phyloP scores from a whole-genome alignment of 2,113 vertebrate genomes.

The Passerina amoena region DNA sequence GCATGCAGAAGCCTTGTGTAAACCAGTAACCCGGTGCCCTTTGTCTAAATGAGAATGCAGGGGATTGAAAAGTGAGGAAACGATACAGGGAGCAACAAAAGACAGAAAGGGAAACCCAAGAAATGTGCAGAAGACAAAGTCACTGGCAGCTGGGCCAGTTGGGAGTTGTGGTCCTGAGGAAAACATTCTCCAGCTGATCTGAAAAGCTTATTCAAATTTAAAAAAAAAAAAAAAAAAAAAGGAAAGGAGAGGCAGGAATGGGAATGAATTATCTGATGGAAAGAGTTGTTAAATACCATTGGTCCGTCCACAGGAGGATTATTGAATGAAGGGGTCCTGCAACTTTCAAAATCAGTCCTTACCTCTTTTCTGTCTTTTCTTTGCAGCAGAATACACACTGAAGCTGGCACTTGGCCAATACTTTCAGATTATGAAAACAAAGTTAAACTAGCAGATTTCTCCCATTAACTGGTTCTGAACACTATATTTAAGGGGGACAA shows the following conservation, averaged over 20 bases:
- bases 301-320: background rate
- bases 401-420: background rate
- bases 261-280: background rate
- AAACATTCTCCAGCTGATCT: background rate
- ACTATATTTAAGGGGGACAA: background rate
- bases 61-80: background rate
- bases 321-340: background rate
- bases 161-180: background rate
- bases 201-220: background rate
- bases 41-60: background rate
- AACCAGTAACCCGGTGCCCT: background rate
- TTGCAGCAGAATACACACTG: accelerated
- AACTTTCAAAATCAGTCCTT: background rate
- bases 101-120: background rate
- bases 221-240: background rate
- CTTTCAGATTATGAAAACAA: background rate
- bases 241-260: background rate
- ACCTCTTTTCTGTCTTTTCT: background rate
- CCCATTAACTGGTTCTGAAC: background rate
- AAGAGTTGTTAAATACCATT: background rate
- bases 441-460: background rate
- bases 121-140: background rate
- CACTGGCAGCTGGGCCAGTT: background rate
- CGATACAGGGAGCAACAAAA: background rate
- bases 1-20: background rate